These are phyloP conservation scores for Peromyscus nudipes DNA, from an alignment of 2,797 vertebrate species.

Conservation along the genomic window DNA sequence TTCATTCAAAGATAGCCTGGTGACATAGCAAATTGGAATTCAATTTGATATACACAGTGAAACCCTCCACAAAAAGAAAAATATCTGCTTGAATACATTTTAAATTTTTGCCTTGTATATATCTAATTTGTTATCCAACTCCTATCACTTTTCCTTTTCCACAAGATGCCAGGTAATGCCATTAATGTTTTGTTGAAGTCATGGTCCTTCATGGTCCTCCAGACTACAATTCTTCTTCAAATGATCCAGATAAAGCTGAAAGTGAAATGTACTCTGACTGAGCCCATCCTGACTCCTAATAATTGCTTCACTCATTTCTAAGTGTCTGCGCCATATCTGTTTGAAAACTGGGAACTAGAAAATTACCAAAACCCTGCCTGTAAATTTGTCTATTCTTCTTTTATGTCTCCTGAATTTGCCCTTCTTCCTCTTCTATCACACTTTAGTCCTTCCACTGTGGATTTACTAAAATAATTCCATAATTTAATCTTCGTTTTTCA, in stretches of 20 bases:
- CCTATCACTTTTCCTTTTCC: background rate
- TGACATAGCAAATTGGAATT: background rate
- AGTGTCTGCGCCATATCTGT: background rate
- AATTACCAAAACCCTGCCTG: conserved; percentile 4
- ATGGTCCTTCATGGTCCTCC: background rate
- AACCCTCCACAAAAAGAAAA: background rate
- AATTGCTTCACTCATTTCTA: background rate
- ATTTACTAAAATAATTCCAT: conserved; percentile 13
- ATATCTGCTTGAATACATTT: background rate
- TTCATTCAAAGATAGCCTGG: background rate
- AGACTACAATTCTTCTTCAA: background rate
- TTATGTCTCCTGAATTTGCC: background rate
- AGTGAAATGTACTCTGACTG: background rate
- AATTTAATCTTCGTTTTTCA: conserved; percentile 8
- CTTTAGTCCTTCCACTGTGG: background rate
- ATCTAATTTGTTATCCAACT: background rate
- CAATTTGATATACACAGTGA: background rate
- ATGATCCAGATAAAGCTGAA: background rate
- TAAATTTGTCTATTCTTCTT: conserved; percentile 2
- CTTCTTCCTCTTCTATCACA: background rate
- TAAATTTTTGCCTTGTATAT: background rate
- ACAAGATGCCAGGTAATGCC: background rate
- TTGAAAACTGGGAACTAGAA: conserved; percentile 1
- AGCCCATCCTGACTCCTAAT: background rate
- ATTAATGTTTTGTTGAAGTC: background rate